Base-by-base conservation (phyloP, 2,888 invertebrate genomes). In the Drosophila conformis region DNA sequence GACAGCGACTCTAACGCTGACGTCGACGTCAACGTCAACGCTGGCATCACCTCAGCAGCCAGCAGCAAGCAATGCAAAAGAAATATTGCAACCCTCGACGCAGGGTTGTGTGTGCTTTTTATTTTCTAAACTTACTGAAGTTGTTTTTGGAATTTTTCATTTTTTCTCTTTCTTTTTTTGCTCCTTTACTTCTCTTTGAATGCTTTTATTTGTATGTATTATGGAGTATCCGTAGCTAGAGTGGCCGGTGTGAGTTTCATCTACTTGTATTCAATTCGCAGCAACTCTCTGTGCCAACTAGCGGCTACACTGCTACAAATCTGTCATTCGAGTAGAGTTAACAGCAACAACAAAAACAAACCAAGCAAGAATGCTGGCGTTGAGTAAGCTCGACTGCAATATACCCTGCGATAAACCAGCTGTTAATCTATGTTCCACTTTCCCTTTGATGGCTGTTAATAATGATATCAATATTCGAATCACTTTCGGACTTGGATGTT, bases 31-130 rank as follows among this genome's bases (percentile, higher is more conserved):
- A 27, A 38, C 51, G 49, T 27, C n/a, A 27, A 25, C 58, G 58
- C 33, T 11, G 57, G 42, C 62, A 57, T 76, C 69, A 38, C 54
- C 36, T 49, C 74, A 73, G 73, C 69, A 61, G 69, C 57, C 76
- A 60, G 68, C 56, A 70, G 58, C 53, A 74, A 58, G 68, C 73
- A 82, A 82, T 83, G 89, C 89, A 85, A 78, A 86, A 81, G 82
- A 90, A 85, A 88, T 88, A 90, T 89, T 91, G 89, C 92, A 91
- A 91, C 91, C 91, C 91, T 91, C 91, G 76, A 29, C 73, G 72
- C 70, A 81, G 81, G 84, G 74, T 71, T 80, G 76, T 82, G 83
- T 77, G 72, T 76, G 75, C 76, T 82, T 78, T 81, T 78, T 77
- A 84, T 88, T 88, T 87, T 80, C 75, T 82, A 80, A 78, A 80